A percentile compares a stretch with the other conserved stretches of the same genome.
These are phyloP conservation scores for Artemia sinica DNA, from an alignment of 2,888 invertebrate species.

Conservation along the genomic window DNA sequence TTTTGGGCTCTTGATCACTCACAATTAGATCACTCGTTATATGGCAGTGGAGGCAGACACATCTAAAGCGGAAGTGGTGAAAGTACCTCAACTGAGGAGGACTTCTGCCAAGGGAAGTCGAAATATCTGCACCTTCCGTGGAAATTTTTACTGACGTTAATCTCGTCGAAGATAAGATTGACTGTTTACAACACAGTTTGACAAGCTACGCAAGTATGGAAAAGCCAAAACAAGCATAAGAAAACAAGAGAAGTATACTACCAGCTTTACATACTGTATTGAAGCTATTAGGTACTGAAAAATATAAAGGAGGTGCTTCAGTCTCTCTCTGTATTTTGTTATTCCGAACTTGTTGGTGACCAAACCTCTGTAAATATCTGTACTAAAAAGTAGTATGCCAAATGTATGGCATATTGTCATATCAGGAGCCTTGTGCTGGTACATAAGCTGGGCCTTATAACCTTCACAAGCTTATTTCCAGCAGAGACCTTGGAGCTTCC, in stretches of 20 bases:
- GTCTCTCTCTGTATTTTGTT: conserved; percentile 9
- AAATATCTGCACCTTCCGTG: conserved; percentile 6
- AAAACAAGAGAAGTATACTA: conserved; percentile 9
- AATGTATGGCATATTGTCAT: conserved; percentile 5
- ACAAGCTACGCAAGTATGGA: conserved; percentile 7
- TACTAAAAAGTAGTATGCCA: conserved; percentile 9
- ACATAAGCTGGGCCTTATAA: conserved; percentile 9
- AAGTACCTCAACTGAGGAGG: conserved; percentile 3
- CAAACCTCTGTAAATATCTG: background rate
- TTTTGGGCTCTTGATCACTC: background rate
- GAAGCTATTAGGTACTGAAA: conserved; percentile 9
- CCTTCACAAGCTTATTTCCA: background rate
- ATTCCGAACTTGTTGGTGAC: conserved; percentile 6
- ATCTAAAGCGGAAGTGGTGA: conserved; percentile 10
- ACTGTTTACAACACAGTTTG: conserved; percentile 9
- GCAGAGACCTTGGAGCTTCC: conserved; percentile 10
- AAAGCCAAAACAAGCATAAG: conserved; percentile 6
- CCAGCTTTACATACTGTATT: conserved; percentile 6
- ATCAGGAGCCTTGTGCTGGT: conserved; percentile 7
- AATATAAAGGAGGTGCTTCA: conserved; percentile 9
- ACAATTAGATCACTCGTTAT: background rate
- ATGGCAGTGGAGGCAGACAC: conserved; percentile 10
- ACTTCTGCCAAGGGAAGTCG: conserved; percentile 6
- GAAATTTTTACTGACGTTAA: too few relatives aligned
- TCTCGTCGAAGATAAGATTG: too few relatives aligned